These are phyloP conservation scores for Sakesphorus luctuosus DNA, from an alignment of 2,113 vertebrate genomes.

Conservation along the genomic window DNA sequence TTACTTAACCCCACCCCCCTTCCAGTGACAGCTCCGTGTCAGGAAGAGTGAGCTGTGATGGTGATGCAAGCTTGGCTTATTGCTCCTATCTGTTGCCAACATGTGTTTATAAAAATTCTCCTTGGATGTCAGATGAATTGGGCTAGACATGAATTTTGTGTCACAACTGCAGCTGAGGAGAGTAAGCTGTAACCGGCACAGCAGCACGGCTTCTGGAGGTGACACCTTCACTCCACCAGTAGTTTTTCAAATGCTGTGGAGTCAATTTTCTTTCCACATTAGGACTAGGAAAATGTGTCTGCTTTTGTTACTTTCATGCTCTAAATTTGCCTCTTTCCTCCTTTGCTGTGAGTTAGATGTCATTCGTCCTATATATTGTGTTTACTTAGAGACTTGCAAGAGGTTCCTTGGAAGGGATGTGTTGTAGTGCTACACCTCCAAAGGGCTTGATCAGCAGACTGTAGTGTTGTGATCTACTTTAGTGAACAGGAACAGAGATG, in stretches of 20 bases:
- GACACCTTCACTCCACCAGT: neutral
- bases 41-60: neutral
- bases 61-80: neutral
- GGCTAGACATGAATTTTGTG: neutral
- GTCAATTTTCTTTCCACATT: neutral
- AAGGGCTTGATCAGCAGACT: neutral
- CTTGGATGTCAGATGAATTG: neutral
- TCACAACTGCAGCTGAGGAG: neutral
- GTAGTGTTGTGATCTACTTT: accelerated
- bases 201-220: neutral
- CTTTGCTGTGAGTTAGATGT: accelerated
- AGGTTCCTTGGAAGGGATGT: neutral
- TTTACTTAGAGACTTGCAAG: neutral
- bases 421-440: neutral
- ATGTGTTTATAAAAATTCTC: neutral
- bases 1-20: neutral
- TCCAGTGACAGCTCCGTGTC: neutral
- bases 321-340: neutral
- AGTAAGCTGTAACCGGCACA: neutral
- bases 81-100: neutral
- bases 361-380: neutral
- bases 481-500: neutral
- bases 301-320: neutral
- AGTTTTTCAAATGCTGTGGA: neutral
- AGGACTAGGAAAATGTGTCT: neutral